These are phyloP conservation scores for Xenopus laevis DNA, from an alignment of 2,113 vertebrate genomes.

Conservation along the genomic window DNA sequence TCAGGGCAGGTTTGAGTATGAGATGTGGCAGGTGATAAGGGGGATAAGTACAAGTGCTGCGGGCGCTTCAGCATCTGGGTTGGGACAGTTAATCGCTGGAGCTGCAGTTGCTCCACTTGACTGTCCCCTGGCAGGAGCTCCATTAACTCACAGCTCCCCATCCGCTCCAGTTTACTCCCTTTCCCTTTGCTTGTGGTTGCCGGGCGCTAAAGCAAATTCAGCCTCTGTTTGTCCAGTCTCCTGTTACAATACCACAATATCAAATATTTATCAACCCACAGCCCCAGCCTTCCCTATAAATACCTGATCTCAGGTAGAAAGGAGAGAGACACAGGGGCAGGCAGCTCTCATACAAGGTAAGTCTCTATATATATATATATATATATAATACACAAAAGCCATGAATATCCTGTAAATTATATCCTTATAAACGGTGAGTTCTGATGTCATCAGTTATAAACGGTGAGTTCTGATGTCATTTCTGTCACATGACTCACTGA, in stretches of 20 bases:
- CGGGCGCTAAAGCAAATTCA: conserved; percentile 86
- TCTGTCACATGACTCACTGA: too few species aligned
- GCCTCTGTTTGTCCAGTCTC: conserved; percentile 84
- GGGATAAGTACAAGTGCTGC: conserved; percentile 57
- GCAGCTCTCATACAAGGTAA: too few species aligned
- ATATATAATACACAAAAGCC: too few species aligned
- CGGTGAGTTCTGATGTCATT: too few species aligned
- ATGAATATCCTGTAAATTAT: too few species aligned
- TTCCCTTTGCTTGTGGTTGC: conserved; percentile 78
- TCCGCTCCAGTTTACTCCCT: conserved; percentile 60
- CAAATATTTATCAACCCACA: conserved; percentile 93
- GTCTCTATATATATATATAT: too few species aligned
- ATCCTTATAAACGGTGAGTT: too few species aligned
- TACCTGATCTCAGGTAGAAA: conserved; percentile 67
- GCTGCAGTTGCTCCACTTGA: conserved; percentile 77
- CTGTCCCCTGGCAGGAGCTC: conserved; percentile 77
- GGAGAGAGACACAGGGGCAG: neutral
- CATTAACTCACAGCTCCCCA: conserved; percentile 73
- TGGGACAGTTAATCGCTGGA: conserved; percentile 62
- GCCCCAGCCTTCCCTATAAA: conserved; percentile 74
- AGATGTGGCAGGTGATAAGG: conserved; percentile 68
- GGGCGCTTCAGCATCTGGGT: conserved; percentile 67
- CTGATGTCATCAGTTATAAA: too few species aligned
- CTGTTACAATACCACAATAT: conserved; percentile 72
- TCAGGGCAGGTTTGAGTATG: conserved; percentile 64